Evolutionary conservation across 92 coral and sea anemone genomes (phyloP).

Genomic region (Isaurus tuberculatus): DNA sequence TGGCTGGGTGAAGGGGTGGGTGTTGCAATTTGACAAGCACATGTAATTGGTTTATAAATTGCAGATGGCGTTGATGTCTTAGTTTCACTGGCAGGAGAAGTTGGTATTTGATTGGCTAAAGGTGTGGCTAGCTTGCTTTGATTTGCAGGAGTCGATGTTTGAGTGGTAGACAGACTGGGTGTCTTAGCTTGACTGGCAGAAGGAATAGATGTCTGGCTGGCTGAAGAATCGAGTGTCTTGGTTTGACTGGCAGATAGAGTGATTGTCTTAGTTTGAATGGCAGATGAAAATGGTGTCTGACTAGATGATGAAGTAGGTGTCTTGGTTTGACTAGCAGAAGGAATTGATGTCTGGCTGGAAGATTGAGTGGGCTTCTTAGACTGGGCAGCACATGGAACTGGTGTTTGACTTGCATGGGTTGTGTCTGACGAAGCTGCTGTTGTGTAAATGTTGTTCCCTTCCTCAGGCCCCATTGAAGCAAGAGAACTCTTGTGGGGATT

Average conservation of each 20-base stretch:
- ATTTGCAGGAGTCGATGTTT: constrained; percentile 28
- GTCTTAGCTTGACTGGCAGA: not conserved
- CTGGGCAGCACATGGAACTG: not conserved
- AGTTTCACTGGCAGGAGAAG: not conserved
- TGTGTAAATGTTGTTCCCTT: not conserved
- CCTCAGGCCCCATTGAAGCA: not conserved
- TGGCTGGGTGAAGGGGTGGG: not conserved
- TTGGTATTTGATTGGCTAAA: not conserved
- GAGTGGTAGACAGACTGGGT: not conserved
- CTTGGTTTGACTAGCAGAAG: not conserved
- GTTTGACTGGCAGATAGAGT: not conserved
- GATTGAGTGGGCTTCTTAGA: not conserved
- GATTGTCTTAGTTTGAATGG: constrained; percentile 8
- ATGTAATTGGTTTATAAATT: not conserved
- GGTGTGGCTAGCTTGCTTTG: constrained; percentile 51
- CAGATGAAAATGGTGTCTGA: not conserved
- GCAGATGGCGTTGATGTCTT: not conserved
- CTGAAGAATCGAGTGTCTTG: not conserved
- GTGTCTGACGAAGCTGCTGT: not conserved
- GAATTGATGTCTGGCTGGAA: constrained; percentile 11
- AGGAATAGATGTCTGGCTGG: constrained; percentile 9
- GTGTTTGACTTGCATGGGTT: not conserved
- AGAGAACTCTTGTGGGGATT: not conserved
- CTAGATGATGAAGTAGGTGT: not conserved
- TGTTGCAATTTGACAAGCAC: not conserved